Percentiles rank a stretch among this genome's conserved stretches.
These are phyloP conservation scores for Pseudomyrmex cubaensis DNA, from an alignment of 1,140 invertebrate genomes.

Conservation along the genomic window DNA sequence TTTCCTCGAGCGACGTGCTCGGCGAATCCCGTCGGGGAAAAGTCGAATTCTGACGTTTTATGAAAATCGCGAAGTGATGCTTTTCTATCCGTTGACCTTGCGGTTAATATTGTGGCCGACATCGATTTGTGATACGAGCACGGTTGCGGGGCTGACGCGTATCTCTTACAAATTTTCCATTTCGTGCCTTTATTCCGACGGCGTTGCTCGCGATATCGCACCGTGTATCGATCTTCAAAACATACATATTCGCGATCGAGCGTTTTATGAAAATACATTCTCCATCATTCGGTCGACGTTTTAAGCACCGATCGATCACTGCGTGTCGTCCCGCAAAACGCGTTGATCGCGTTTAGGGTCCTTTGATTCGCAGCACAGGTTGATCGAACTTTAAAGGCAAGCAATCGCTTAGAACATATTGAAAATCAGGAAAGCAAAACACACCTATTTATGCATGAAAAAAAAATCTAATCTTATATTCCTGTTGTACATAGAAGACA, in stretches of 20 bases:
- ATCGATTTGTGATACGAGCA: constrained; percentile 64
- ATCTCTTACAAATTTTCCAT: constrained; percentile 42
- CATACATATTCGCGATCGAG: constrained; percentile 21
- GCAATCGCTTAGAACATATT: not conserved
- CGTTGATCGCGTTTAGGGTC: constrained; percentile 7
- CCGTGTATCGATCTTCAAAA: constrained; percentile 25
- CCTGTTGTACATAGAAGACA: not conserved
- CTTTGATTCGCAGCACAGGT: not conserved
- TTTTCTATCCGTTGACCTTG: constrained; percentile 67
- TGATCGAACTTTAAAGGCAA: constrained; percentile 13
- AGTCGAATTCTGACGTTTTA: constrained; percentile 65
- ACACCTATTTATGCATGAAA: not conserved
- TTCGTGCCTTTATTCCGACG: not conserved
- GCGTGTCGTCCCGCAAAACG: constrained; percentile 34
- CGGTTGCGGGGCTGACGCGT: not conserved
- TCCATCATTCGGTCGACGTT: constrained; percentile 14
- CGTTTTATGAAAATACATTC: constrained; percentile 42
- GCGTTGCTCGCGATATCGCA: not conserved
- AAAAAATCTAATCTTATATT: not conserved
- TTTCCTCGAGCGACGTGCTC: constrained; percentile 36
- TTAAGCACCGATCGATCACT: constrained; percentile 44
- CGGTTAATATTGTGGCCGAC: constrained; percentile 38
- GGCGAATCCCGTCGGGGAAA: constrained; percentile 49
- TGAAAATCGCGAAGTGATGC: constrained; percentile 46
- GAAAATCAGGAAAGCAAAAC: not conserved